Evolutionary conservation across 2,888 invertebrate genomes (phyloP), one percentile per base, ranked within the genome.

Genomic region (Caenorhabditis doughertyi): DNA sequence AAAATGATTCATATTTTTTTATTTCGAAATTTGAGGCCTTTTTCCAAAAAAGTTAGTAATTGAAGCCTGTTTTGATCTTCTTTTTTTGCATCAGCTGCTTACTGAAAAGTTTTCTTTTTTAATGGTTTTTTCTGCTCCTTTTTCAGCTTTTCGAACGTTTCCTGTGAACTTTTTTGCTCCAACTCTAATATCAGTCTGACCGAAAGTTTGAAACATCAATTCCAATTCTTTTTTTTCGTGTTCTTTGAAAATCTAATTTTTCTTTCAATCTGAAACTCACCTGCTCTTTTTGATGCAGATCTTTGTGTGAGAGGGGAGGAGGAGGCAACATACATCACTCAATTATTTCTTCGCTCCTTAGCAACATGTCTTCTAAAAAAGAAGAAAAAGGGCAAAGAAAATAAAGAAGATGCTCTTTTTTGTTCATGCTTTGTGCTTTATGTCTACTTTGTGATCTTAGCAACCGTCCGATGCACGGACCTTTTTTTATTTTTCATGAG

Each of bases 201-300:
- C 60, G 27, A 60, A 60, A 58, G 58, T 60, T 23, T 42, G 42
- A 60, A 60, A 60, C 42, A 60, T 60, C 60, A 44, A 47, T 58
- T 71, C 60, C 53, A 49, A 51, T 25, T 58, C 16, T 73, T 53
- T 49, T 13, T n/a, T 49, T 29, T 0, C 60, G 27, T 70, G 55
- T 56, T 16, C 7, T n/a, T 27, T 55, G 5, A 13, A 29, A 55
- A 55, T 25, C n/a, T n/a, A n/a, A n/a, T n/a, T 32, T 58, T 39
- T 58, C 58, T 58, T 35, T 39, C 32, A 56, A 56, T 56, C 56
- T 23, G 16, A 35, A 27, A 18, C 16, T 16, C 25, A 35, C 21
- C 21, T 16, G 23, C 32, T 16, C n/a, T 56, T 55, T n/a, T 76
- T 53, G 60, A 47, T 32, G 25, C 64, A 60, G 27, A 55, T 49